A percentile compares a stretch with the other conserved stretches of the same genome.
Conservation (phyloP, 2,888 invertebrate genomes). For the Scaptomyza cyrtandrae region DNA sequence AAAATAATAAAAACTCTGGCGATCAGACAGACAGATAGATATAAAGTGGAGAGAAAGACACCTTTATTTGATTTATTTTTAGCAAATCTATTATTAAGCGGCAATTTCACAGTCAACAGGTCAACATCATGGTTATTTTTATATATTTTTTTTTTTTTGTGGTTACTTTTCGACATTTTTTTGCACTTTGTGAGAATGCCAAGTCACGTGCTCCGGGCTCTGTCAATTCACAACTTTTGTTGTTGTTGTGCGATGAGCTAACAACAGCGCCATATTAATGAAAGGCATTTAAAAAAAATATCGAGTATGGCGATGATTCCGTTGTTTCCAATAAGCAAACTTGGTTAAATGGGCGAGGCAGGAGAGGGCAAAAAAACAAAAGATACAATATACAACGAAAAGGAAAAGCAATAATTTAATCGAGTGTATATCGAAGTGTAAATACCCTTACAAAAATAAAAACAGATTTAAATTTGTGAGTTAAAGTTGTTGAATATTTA, state of each 20-base stretch:
- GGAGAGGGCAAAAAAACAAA: background rate
- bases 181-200: conserved; percentile 52
- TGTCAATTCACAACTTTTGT: conserved; percentile 26
- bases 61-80: conserved; percentile 62
- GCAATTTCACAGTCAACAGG: conserved; percentile 59
- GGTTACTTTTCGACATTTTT: conserved; percentile 29
- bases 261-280: conserved; percentile 57
- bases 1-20: background rate
- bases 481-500: too few species aligned
- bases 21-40: conserved; percentile 2
- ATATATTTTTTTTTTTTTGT: background rate
- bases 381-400: background rate
- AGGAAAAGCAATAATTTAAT: conserved; percentile 2
- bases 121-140: conserved; percentile 27
- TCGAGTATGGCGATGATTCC: conserved; percentile 49
- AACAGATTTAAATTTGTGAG: background rate
- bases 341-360: conserved; percentile 56
- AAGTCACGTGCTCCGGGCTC: conserved; percentile 68
- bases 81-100: conserved; percentile 34
- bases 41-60: conserved; percentile 19
- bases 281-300: conserved; percentile 50
- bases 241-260: conserved; percentile 53
- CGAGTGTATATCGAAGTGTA: background rate
- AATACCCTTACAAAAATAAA: conserved; percentile 21
- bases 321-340: conserved; percentile 49